Evolutionary conservation across 2,113 vertebrate genomes (phyloP), one percentile per base, ranked within the genome.

Genomic region (Cebus imitator): DNA sequence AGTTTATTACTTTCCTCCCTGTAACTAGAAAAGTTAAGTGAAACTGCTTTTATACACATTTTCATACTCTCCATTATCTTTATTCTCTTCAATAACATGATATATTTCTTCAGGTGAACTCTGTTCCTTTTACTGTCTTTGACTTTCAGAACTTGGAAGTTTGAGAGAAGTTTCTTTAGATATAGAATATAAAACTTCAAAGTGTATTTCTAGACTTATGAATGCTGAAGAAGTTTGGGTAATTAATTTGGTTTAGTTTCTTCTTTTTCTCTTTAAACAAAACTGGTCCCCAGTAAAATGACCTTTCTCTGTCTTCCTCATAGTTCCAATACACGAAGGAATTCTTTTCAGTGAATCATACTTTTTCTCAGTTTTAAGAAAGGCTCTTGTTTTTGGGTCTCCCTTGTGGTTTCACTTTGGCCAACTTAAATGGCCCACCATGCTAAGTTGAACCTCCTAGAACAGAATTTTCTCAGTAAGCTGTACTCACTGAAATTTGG

Each of bases 401-500:
- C 84, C 58, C 48, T 81, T 79, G 6, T 88, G 68, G 25, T 91
- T 96, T 93, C 20, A 87, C 32, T 85, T 73, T 92, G 82, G 66
- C 72, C 58, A 92, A 90, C 8, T 90, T 78, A 37, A 57, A 84
- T 87, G 45, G 80, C 1, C 73, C 40, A 75, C 68, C 30, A 30
- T 75, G 89, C 66, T 94, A 91, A 87, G 78, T 14, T 61, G 40
- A 96, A 92, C 43, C 57, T 93, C 45, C 45, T 86, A 80, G 82
- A 95, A 91, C 14, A 86, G 43, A 84, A 95, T 96, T 87, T 3
- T 5, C 52, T 93, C 82, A 88, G 20, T 92, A 78, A 95, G 84
- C 57, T 95, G 58, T 96, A 40, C 80, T 97, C 76, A 95, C 37
- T 88, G 23, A 96, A 97, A 95, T 97, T 94, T 96, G 72, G 61